Evolutionary conservation across 2,797 vertebrate species (phyloP).

Genomic region (Vespertilio murinus): DNA sequence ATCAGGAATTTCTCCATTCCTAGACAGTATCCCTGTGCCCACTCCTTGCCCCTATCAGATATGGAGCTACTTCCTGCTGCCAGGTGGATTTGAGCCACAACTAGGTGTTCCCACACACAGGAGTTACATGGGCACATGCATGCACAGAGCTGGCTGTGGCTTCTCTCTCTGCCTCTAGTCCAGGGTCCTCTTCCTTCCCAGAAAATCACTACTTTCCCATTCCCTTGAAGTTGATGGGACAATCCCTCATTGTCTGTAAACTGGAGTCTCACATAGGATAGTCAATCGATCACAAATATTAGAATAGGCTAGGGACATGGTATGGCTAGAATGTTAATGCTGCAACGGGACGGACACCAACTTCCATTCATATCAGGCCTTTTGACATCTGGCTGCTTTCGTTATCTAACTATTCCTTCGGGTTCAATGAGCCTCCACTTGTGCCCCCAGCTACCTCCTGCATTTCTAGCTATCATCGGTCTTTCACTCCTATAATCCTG

Average conservation of each 20-base stretch:
- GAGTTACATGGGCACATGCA: background rate
- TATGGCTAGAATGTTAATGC: background rate
- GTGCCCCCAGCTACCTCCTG: slow-evolving; percentile 26
- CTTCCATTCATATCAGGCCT: background rate
- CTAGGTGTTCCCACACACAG: background rate
- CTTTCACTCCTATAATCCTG: background rate
- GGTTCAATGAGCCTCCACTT: background rate
- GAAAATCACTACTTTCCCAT: background rate
- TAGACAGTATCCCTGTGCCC: background rate
- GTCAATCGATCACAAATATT: background rate
- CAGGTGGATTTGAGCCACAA: background rate
- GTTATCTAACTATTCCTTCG: background rate
- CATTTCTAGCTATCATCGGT: background rate
- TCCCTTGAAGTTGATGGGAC: slow-evolving; percentile 14
- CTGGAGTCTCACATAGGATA: background rate
- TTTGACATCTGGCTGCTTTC: background rate
- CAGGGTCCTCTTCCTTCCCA: background rate
- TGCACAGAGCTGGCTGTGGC: background rate
- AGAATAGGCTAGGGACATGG: background rate
- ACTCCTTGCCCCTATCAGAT: background rate
- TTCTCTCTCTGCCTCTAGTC: background rate
- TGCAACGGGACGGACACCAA: background rate
- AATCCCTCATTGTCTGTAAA: background rate
- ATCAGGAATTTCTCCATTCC: background rate
- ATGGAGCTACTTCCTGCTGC: background rate